Conservation (phyloP, 2,113 vertebrate genomes). For the Embiotoca jacksoni region DNA sequence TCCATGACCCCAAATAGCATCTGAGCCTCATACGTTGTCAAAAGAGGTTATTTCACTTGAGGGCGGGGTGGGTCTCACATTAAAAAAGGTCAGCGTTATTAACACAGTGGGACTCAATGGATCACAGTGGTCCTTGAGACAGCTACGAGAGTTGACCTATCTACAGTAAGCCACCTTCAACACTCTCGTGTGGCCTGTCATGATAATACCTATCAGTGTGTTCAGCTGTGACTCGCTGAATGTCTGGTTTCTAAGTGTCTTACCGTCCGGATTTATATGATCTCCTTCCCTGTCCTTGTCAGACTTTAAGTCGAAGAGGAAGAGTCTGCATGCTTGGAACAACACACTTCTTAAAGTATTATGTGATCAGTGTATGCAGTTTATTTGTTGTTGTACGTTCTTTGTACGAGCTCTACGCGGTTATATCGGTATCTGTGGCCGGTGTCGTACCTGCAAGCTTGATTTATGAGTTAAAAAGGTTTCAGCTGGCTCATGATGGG, state of each 20-base stretch:
- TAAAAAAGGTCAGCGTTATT: conserved; percentile 66
- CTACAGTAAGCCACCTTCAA: conserved; percentile 36
- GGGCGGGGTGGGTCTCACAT: not conserved
- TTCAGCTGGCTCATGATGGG: conserved; percentile 36
- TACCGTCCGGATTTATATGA: not conserved
- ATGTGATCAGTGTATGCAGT: not conserved
- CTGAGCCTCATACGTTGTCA: conserved; percentile 2
- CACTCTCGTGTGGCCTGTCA: conserved; percentile 24
- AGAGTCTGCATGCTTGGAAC: not conserved
- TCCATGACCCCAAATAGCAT: not conserved
- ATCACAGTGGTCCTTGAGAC: conserved; percentile 55
- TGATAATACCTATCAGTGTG: conserved; percentile 28
- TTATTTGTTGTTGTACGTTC: conserved; percentile 7
- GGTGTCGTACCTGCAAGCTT: not conserved
- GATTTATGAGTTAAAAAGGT: conserved; percentile 42
- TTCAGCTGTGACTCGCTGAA: conserved; percentile 9
- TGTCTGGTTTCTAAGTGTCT: not conserved
- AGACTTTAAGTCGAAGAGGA: not conserved
- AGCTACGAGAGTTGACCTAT: conserved; percentile 49
- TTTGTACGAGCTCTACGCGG: conserved; percentile 5
- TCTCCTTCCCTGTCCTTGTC: conserved; percentile 7
- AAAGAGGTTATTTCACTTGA: conserved; percentile 38
- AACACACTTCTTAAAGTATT: not conserved
- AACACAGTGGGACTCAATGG: conserved; percentile 52
- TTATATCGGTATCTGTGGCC: conserved; percentile 30